Evolutionary conservation across 2,888 invertebrate species (phyloP).

Genomic region (Fabriciana adippe): DNA sequence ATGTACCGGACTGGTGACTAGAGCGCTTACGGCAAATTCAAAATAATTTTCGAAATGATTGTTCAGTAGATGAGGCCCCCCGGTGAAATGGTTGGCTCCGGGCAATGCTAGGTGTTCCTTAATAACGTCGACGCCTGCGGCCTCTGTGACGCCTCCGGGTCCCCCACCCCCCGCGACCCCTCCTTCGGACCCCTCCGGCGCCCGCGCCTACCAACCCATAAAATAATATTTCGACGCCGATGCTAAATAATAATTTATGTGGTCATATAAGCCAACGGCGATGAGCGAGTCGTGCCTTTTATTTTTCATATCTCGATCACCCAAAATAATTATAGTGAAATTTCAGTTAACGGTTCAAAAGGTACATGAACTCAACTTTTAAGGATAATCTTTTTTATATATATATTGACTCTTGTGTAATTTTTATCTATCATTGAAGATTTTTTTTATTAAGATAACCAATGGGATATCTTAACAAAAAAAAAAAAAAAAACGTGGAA

Average conservation of each 20-base stretch:
- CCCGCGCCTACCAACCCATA: conserved; percentile 36
- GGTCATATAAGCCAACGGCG: conserved; percentile 52
- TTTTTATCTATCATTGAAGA: too few relatives aligned
- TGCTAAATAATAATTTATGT: conserved; percentile 60
- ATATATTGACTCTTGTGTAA: too few relatives aligned
- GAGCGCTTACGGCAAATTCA: conserved; percentile 59
- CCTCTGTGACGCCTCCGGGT: conserved; percentile 25
- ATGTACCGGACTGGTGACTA: conserved; percentile 28
- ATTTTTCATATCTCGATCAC: conserved; percentile 28
- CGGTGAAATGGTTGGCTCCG: conserved; percentile 57
- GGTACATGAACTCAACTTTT: conserved; percentile 18
- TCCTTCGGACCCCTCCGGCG: conserved; percentile 28
- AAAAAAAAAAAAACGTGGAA: too few relatives aligned
- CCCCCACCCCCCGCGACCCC: conserved; percentile 11
- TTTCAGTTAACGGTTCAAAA: conserved; percentile 22
- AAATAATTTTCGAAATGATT: conserved; percentile 76
- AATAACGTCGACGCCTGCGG: conserved; percentile 34
- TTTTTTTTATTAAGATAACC: too few relatives aligned
- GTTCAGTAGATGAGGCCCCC: conserved; percentile 72
- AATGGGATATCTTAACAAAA: too few relatives aligned
- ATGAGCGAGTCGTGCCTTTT: conserved; percentile 50
- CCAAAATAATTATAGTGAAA: conserved; percentile 31
- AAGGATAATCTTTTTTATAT: conserved; percentile 2
- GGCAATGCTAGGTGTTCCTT: conserved; percentile 41
- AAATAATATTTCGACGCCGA: conserved; percentile 42